Evolutionary conservation across 2,113 vertebrate genomes (phyloP), one percentile per base, ranked within the genome.

Genomic region (Lipotes vexillifer): DNA sequence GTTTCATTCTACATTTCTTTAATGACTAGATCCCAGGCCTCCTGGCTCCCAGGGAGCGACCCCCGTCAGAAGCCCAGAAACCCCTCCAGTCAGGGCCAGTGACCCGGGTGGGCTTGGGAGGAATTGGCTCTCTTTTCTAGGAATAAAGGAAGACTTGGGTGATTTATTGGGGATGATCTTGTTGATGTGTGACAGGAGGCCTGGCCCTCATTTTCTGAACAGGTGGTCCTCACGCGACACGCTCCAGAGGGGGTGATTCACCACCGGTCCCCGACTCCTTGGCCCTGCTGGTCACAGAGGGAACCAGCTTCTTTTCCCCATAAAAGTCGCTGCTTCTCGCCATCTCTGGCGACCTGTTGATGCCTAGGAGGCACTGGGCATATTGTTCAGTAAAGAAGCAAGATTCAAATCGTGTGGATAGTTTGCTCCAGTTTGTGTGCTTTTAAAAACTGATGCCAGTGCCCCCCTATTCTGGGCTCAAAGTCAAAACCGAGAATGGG

Each of bases 171-270:
- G 0, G 88, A 93, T 93, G 96, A 96, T 91, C 29, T 96, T 10
- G n/a, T 65, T 66, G 59, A 82, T 97, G 93, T 94, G 91, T 71
- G 96, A 87, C 95, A 97, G 98, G 97, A 98, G 97, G 94, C 96
- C 63, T 84, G 95, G 63, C 38, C 85, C 41, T 90, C 87, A 83
- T 92, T 94, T 95, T 97, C 83, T 86, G 91, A 98, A 97, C 98
- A 98, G 98, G 96, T 98, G 98, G 95, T 86, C 97, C 97, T 80
- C 21, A 36, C 77, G 36, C 1, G 2, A 57, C 52, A 25, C 21
- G 0, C 52, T 57, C n/a, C 3, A 7, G 96, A 93, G 81, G 65
- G 98, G 96, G 96, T 84, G 7, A 96, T 93, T 78, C 63, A 90
- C 94, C 97, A 86, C 91, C 88, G 80, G 95, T 94, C 29, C n/a